Evolutionary conservation across 2,888 invertebrate species (phyloP).

Genomic region (Tachystola acroxantha): DNA sequence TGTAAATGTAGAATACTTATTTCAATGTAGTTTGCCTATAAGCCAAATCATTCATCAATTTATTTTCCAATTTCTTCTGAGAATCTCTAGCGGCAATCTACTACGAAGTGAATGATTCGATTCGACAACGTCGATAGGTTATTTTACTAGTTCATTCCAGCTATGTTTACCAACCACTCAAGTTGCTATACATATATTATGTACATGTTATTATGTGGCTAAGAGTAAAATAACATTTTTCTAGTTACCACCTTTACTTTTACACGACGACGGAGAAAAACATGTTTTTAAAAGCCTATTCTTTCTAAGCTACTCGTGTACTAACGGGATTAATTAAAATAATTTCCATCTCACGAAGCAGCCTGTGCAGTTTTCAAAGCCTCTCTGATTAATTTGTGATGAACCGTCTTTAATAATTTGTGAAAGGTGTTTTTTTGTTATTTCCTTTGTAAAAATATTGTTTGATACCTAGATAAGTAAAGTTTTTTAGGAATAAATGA

Average conservation of each 20-base stretch:
- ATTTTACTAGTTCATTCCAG: too few species aligned
- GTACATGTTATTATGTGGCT: background rate
- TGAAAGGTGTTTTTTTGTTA: background rate
- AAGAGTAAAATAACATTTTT: background rate
- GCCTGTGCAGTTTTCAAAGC: conserved; percentile 27
- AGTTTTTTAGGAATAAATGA: too few species aligned
- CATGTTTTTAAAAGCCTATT: conserved; percentile 16
- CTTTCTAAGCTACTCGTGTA: conserved; percentile 16
- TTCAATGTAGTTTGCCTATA: too few species aligned
- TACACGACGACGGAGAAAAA: too few species aligned
- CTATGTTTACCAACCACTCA: background rate
- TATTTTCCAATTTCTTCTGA: background rate
- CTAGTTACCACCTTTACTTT: too few species aligned
- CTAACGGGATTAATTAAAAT: conserved; percentile 34
- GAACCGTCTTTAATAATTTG: conserved; percentile 3
- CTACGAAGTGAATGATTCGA: too few species aligned
- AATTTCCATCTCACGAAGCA: conserved; percentile 26
- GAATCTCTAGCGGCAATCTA: too few species aligned
- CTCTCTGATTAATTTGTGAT: conserved; percentile 23
- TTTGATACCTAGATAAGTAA: background rate
- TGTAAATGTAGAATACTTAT: too few species aligned
- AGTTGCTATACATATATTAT: background rate
- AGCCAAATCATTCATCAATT: too few species aligned
- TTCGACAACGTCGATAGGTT: too few species aligned
- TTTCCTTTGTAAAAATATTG: background rate